Percentiles rank a stretch among this genome's conserved stretches.
Evolutionary conservation across 2,113 vertebrate species (phyloP).

Genomic region (Pogona vitticeps): DNA sequence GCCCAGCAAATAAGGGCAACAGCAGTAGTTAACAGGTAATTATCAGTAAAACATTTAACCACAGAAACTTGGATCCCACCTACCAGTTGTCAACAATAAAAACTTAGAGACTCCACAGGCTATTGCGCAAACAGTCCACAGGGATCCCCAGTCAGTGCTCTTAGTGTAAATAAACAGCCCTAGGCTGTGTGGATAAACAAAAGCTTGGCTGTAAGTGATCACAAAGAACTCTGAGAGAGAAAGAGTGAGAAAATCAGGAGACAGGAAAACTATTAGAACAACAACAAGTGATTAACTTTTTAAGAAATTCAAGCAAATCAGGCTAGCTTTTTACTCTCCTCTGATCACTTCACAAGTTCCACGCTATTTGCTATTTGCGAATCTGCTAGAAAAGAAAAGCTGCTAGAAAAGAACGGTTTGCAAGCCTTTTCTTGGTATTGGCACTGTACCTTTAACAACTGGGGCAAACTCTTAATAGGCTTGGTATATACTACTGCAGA

Average conservation of each 20-base stretch:
- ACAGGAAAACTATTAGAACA: conserved; percentile 72
- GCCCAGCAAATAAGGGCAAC: conserved; percentile 71
- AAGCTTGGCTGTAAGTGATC: conserved; percentile 58
- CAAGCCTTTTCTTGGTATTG: neutral
- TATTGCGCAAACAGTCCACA: conserved; percentile 77
- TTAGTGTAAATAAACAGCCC: conserved; percentile 80
- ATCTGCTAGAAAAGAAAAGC: conserved; percentile 14
- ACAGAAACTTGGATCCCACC: conserved; percentile 75
- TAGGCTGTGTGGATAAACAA: conserved; percentile 75
- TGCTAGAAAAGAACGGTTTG: conserved; percentile 4
- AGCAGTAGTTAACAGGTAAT: conserved; percentile 80
- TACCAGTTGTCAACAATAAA: conserved; percentile 79
- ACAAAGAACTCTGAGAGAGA: conserved; percentile 22
- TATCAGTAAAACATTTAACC: conserved; percentile 82
- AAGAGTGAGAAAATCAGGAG: conserved; percentile 66
- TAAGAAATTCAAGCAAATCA: conserved; percentile 51
- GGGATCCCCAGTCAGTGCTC: conserved; percentile 68
- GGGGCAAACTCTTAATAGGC: neutral
- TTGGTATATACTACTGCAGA: neutral
- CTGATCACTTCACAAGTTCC: neutral
- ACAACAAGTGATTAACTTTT: conserved; percentile 63
- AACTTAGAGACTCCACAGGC: conserved; percentile 75
- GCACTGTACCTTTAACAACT: neutral
- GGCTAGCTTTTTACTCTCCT: conserved; percentile 20
- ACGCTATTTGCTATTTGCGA: neutral